A percentile compares a stretch with the other conserved stretches of the same genome.
Conservation (phyloP, 2,888 invertebrate species). For the Eilema griseolum region DNA sequence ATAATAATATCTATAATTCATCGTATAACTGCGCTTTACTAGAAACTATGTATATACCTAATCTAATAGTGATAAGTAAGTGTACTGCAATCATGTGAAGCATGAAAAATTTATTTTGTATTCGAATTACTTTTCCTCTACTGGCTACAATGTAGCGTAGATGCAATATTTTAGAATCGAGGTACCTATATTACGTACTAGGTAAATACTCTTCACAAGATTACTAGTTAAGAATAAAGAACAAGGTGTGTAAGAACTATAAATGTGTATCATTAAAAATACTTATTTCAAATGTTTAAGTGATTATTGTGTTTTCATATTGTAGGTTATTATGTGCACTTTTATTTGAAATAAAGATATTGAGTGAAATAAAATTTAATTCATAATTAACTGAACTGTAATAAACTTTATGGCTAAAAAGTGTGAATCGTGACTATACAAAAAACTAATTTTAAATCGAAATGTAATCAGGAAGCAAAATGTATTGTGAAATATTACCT, state of each 20-base stretch:
- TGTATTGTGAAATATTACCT: slow-evolving; percentile 6
- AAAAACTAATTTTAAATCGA: neutral
- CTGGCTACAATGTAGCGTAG: neutral
- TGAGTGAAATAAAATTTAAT: no score
- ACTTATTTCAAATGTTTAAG: neutral
- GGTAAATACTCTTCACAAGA: neutral
- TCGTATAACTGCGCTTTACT: neutral
- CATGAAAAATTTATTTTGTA: neutral
- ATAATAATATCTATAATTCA: neutral
- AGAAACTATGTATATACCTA: neutral
- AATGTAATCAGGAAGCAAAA: neutral
- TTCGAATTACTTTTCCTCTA: neutral
- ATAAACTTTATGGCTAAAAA: no score
- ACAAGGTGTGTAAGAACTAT: neutral
- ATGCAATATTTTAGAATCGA: neutral
- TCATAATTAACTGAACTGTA: neutral
- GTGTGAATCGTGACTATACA: no score
- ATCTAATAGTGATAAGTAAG: neutral
- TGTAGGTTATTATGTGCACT: no score
- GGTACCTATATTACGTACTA: neutral
- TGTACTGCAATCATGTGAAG: neutral
- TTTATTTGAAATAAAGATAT: no score
- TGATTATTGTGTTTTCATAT: no score
- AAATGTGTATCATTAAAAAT: neutral
- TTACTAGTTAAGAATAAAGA: neutral